These are phyloP conservation scores for Rhynchophorus ferrugineus DNA, from an alignment of 1,140 invertebrate species.

Conservation along the genomic window DNA sequence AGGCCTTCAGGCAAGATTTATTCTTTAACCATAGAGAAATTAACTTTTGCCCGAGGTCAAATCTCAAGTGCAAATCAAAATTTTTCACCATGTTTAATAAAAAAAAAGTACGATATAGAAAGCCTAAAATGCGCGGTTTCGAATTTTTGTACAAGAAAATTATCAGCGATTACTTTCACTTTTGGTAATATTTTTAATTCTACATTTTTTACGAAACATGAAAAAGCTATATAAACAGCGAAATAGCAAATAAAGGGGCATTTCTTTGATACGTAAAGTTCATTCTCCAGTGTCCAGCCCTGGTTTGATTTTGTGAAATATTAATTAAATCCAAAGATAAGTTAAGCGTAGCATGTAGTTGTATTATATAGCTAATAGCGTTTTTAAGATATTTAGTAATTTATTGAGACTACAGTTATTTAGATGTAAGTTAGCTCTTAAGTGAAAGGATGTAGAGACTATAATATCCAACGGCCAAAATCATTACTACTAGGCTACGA, in stretches of 20 bases:
- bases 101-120: constrained; percentile 7
- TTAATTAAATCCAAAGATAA: neutral
- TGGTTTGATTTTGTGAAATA: neutral
- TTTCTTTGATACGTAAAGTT: too few relatives aligned
- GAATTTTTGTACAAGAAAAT: neutral
- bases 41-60: neutral
- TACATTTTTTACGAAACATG: too few relatives aligned
- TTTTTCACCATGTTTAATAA: constrained; percentile 8
- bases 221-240: too few relatives aligned
- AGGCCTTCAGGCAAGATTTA: neutral
- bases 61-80: constrained; percentile 17
- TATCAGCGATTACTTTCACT: constrained; percentile 1
- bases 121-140: constrained; percentile 16
- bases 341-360: constrained; percentile 6
- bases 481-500: constrained; percentile 12
- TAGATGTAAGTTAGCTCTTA: constrained; percentile 15
- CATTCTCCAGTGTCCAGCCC: too few relatives aligned
- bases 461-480: constrained; percentile 17
- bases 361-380: constrained; percentile 11
- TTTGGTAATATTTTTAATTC: neutral
- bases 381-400: constrained; percentile 23
- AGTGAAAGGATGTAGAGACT: neutral
- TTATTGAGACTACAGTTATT: constrained; percentile 12
- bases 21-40: constrained; percentile 1
- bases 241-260: neutral